A percentile compares a stretch with the other conserved stretches of the same genome.
Evolutionary conservation across 2,888 invertebrate genomes (phyloP).

Genomic region (Pandemis cinnamomeana): DNA sequence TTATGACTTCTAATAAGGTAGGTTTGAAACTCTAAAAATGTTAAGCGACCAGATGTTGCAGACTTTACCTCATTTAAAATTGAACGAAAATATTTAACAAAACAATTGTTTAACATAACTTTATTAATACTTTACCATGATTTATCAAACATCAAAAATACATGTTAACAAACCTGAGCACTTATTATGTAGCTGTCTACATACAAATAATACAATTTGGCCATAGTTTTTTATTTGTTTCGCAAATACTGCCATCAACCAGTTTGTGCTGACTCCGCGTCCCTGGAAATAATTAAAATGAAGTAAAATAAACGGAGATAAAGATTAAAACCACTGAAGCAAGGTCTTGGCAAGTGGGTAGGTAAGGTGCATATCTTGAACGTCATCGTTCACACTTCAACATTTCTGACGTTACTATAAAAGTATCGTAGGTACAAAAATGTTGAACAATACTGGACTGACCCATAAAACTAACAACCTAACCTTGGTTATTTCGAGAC

Average conservation of each 20-base stretch:
- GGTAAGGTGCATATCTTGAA: too few species aligned
- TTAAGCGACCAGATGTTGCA: not conserved
- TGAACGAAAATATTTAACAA: too few species aligned
- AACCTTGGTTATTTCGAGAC: too few species aligned
- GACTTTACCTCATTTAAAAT: too few species aligned
- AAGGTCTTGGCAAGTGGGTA: too few species aligned
- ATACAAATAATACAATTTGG: constrained; percentile 7
- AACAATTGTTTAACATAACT: not conserved
- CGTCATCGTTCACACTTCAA: too few species aligned
- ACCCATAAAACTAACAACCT: too few species aligned
- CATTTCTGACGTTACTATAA: too few species aligned
- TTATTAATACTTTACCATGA: not conserved
- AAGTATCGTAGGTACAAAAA: too few species aligned
- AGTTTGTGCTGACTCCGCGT: constrained; percentile 54
- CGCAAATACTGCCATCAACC: not conserved
- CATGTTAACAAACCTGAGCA: not conserved
- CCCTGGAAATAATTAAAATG: constrained; percentile 54
- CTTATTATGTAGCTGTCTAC: not conserved
- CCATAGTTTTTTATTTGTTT: not conserved
- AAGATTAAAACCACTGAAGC: not conserved
- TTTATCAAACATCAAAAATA: constrained; percentile 6
- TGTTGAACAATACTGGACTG: too few species aligned
- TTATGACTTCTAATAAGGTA: too few species aligned
- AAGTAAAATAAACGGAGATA: not conserved
- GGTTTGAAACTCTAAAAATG: too few species aligned